Base-by-base conservation (phyloP, 1,140 invertebrate species). In the Ruditapes philippinarum region DNA sequence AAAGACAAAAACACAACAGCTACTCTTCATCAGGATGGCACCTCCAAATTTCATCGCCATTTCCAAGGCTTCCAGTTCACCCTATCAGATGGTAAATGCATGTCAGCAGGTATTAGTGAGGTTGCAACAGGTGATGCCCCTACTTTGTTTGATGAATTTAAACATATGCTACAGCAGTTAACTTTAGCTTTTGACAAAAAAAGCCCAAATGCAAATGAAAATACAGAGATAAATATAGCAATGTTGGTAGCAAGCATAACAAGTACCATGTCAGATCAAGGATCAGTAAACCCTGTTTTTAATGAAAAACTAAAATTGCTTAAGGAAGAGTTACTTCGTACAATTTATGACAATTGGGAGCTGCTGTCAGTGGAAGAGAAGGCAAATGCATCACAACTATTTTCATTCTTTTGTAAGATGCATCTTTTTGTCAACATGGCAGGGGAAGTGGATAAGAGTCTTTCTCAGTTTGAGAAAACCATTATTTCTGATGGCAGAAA, bases 251-350 rank as follows among this genome's bases (percentile, higher is more conserved):
- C 25, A 1, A 79, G 70, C 12, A 76, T 90, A 62, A 82, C 40
- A 19, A 25, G 45, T 19, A 90, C 89, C 12, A 90, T 90, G 89
- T 90, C 89, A 14, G 89, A 89, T 49, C 81, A 89, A 38, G 88
- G 80, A 14, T 38, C 88, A 19, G 57, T 57, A 4, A 89, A 80
- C 51, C 79, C 73, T 14, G 51, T 81, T 28, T 85, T 90, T 36
- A 90, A 82, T 28, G 7, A 22, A 9, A 57, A 81, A 25, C 25
- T 86, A 22, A 22, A 17, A 5, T 40, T 76, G 0, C 36, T 81
- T 17, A 81, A 51, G 31, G 28, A 31, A 25, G 60, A n/a, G 36
- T 65, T 90, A n/a, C 31, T 89, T 0, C 89, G 83, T 45, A 28
- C 33, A 31, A 62, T 36, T 0, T 49, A 65, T 62, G 31, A 74